Percentiles rank a stretch among this genome's conserved stretches.
phyloP scores from a whole-genome alignment of 2,888 invertebrate genomes.

The Notocelia uddmanniana region DNA sequence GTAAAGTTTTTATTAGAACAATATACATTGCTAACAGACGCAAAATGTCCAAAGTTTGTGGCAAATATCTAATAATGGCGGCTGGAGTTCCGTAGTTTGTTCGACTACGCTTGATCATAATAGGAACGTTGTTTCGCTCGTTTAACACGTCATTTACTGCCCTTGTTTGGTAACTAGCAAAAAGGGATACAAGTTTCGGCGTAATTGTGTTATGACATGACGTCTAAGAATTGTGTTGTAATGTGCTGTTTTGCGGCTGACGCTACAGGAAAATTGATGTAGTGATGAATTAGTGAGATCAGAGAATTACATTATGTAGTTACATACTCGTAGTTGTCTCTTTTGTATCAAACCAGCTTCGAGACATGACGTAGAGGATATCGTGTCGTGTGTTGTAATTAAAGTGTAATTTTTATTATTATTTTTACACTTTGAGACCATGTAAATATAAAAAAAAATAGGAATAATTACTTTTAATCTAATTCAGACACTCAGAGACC shows the following conservation, averaged over 20 bases:
- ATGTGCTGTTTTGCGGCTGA: slow-evolving; percentile 8
- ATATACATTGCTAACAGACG: slow-evolving; percentile 12
- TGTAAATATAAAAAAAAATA: too few species aligned
- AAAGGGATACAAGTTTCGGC: slow-evolving; percentile 55
- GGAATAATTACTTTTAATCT: too few species aligned
- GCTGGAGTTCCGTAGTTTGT: slow-evolving; percentile 20
- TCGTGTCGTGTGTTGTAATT: too few species aligned
- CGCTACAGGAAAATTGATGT: not conserved
- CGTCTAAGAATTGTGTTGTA: slow-evolving; percentile 6
- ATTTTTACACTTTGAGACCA: too few species aligned
- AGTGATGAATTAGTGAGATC: not conserved
- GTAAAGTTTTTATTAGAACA: slow-evolving; percentile 21
- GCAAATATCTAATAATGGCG: slow-evolving; percentile 34
- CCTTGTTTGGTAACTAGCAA: slow-evolving; percentile 33
- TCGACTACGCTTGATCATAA: slow-evolving; percentile 26
- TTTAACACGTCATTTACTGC: slow-evolving; percentile 28
- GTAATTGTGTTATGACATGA: slow-evolving; percentile 32
- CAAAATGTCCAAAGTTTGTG: slow-evolving; percentile 18
- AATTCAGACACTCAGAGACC: too few species aligned
- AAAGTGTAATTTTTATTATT: too few species aligned
- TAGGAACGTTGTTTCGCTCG: slow-evolving; percentile 31
- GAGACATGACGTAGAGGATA: too few species aligned
- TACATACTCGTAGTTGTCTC: too few species aligned
- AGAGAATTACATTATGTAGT: not conserved
- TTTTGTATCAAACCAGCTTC: too few species aligned